A percentile compares a stretch with the other conserved stretches of the same genome.
These are phyloP conservation scores for Eulithis prunata DNA, from an alignment of 2,888 invertebrate species.

Conservation along the genomic window DNA sequence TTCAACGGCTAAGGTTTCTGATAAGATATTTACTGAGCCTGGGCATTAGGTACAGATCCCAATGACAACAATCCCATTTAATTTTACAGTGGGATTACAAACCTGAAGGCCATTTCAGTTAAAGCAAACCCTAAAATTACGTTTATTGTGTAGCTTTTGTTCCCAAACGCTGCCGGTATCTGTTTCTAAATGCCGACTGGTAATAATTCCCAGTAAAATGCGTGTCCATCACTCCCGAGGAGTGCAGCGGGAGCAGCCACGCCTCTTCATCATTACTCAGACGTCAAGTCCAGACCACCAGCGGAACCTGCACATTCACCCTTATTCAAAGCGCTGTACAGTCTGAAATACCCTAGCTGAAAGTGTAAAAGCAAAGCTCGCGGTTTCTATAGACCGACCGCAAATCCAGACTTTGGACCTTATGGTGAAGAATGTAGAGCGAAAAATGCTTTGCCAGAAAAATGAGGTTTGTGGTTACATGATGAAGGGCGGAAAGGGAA, in stretches of 20 bases:
- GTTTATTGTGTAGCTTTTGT: background rate
- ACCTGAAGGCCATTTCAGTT: too few species aligned
- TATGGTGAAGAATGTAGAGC: background rate
- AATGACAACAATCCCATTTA: too few species aligned
- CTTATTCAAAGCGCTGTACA: background rate
- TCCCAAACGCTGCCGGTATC: background rate
- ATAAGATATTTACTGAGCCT: too few species aligned
- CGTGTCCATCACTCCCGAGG: constrained; percentile 24
- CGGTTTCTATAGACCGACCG: constrained; percentile 13
- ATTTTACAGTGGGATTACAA: too few species aligned
- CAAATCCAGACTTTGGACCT: constrained; percentile 4
- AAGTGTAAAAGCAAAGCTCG: constrained; percentile 12
- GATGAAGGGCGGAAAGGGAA: constrained; percentile 32
- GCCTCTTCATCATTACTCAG: constrained; percentile 26
- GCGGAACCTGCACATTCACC: background rate
- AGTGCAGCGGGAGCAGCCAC: constrained; percentile 19
- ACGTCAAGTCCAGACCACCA: constrained; percentile 17
- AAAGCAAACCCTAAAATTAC: background rate
- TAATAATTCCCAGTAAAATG: constrained; percentile 15
- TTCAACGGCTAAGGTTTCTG: too few species aligned
- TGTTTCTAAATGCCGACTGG: constrained; percentile 11
- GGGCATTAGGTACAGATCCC: too few species aligned
- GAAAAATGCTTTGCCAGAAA: constrained; percentile 1
- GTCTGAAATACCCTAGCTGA: constrained; percentile 3
- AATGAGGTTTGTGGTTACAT: constrained; percentile 16